These are phyloP conservation scores for Patella pellucida DNA, from an alignment of 2,888 invertebrate species.

Conservation along the genomic window DNA sequence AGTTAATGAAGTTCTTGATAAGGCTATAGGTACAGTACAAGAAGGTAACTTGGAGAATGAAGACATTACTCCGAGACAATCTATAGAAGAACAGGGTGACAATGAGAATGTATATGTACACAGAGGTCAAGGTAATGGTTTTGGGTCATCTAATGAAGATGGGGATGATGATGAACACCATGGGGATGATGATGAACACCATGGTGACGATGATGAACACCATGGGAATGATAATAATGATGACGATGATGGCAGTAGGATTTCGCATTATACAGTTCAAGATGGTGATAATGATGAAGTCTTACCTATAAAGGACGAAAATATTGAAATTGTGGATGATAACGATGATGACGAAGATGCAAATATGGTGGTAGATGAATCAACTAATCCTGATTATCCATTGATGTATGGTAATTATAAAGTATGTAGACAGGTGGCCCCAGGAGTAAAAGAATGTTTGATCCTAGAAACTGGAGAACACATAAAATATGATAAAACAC, in stretches of 20 bases:
- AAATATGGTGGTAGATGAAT: neutral
- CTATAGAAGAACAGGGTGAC: neutral
- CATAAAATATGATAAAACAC: conserved; percentile 29
- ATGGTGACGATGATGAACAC: neutral
- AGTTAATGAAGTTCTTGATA: conserved; percentile 40
- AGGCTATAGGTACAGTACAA: conserved; percentile 31
- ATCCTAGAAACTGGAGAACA: conserved; percentile 51
- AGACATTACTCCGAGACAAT: neutral
- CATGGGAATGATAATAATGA: neutral
- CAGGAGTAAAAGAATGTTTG: conserved; percentile 46
- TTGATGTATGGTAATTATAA: conserved; percentile 46
- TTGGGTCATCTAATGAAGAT: neutral
- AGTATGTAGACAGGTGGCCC: conserved; percentile 42
- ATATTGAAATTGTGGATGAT: conserved; percentile 1
- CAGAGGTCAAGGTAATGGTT: neutral
- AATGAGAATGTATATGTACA: neutral
- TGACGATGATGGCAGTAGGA: conserved; percentile 7
- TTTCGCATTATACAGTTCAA: neutral
- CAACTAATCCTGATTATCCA: conserved; percentile 38
- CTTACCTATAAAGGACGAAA: neutral
- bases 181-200: neutral
- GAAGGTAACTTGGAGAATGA: neutral
- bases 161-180: conserved; percentile 8
- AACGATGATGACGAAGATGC: conserved; percentile 19
- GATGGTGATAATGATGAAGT: neutral